A percentile compares a stretch with the other conserved stretches of the same genome.
Evolutionary conservation across 2,113 vertebrate species (phyloP).

Genomic region (Edolisoma coerulescens): DNA sequence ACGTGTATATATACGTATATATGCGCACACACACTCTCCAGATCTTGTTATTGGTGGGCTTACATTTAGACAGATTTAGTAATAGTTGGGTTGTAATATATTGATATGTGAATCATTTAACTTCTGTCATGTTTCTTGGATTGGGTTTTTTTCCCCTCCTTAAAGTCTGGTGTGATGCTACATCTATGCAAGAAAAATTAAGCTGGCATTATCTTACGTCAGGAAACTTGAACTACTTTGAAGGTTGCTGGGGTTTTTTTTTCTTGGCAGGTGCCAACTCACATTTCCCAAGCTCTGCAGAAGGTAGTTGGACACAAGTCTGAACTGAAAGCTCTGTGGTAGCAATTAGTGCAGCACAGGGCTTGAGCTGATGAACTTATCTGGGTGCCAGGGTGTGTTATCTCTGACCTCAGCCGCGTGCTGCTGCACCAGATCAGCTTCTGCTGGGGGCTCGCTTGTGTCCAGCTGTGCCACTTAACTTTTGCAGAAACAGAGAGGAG

Average conservation of each 20-base stretch:
- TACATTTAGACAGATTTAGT: neutral
- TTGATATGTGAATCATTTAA: neutral
- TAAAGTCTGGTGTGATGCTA: neutral
- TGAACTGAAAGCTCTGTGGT: neutral
- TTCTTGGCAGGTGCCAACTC: neutral
- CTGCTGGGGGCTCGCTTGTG: neutral
- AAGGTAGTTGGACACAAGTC: neutral
- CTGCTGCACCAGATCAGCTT: neutral
- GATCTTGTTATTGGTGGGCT: neutral
- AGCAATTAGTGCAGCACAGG: neutral
- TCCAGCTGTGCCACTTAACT: neutral
- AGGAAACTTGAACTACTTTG: neutral
- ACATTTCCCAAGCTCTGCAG: neutral
- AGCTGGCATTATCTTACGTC: neutral
- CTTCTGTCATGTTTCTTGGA: neutral
- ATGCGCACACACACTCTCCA: rapidly evolving
- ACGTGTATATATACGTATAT: neutral
- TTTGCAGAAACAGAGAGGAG: neutral
- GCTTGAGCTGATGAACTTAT: neutral
- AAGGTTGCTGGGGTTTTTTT: neutral
- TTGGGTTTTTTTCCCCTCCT: neutral
- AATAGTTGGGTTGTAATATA: neutral
- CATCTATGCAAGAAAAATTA: neutral
- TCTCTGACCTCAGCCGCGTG: rapidly evolving
- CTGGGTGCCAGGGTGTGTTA: neutral